Evolutionary conservation across 2,888 invertebrate genomes (phyloP), one percentile per base, ranked within the genome.

Genomic region (Mesorhabditis spiculigera): DNA sequence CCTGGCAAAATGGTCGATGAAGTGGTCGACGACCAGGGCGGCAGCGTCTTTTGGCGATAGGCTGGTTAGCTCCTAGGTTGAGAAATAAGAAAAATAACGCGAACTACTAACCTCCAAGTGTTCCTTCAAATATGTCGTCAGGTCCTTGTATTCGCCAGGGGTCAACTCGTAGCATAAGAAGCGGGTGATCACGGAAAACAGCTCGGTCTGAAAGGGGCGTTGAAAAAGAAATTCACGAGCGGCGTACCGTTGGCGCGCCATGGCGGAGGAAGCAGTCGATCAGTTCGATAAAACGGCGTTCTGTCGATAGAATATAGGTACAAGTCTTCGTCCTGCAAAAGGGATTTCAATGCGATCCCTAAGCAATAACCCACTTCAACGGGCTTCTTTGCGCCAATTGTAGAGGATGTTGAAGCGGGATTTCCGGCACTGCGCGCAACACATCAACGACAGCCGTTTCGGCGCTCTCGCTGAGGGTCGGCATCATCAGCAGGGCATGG

Each of bases 21-120:
- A 78, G 65, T 79, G 73, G 4, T 75, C 76, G 45, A 77, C 58
- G n/a, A 80, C 71, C 4, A 81, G 70, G 44, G 72, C 67, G 13
- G 78, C 80, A 10, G 58, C n/a, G 10, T 50, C 58, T 50, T 50
- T 50, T 50, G 58, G 58, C 10, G 58, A 50, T 13, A 50, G 58
- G 3, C 8, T 10, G 58, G 58, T 50, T 50, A 50, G n/a, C 10
- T 10, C 58, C 58, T 50, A 50, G 58, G n/a, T 13, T 10, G n/a
- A 50, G 2, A 13, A 50, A 50, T 50, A 50, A 13, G 10, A 50
- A 50, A 10, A n/a, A 50, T 50, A 13, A 10, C 8, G 8, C n/a
- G 10, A 13, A 50, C n/a, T 13, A 13, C 0, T 50, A 13, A 50
- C 58, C 58, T 13, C n/a, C 8, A 50, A 13, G 58, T 50, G 8